Base-by-base conservation (phyloP, 2,888 invertebrate genomes). In the Hylaea fasciaria region DNA sequence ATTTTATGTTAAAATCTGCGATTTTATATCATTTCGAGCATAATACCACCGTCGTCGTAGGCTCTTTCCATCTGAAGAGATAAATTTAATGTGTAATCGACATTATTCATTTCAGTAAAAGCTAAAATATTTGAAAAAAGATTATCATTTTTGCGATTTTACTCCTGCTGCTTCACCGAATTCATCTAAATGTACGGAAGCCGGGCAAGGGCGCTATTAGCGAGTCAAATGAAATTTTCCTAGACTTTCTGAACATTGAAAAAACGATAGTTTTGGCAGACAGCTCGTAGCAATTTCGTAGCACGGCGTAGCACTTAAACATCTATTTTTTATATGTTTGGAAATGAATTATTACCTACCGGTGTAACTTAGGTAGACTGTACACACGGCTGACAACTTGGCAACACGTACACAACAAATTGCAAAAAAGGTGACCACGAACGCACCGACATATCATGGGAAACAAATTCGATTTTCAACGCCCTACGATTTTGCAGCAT, bases 211-310 rank as follows among this genome's bases (percentile, higher is more conserved):
- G 22, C 32, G 22, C 9, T 39, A 60, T 55, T 55, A 56, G 51
- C 29, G 32, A 61, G 41, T 61, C 48, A 52, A 56, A 56, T 61
- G 39, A 48, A 55, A 47, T 55, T 57, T 62, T 44, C 35, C 14
- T 45, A 53, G 53, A 46, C 43, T 58, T 53, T 50, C 14, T 28
- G 16, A 51, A 46, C 13, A 50, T 43, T 28, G 37, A 11, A 60
- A 55, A 55, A 44, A 16, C 32, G 43, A 14, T 14, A 50, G 43
- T 22, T 39, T 13, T 16, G 16, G n/a, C 32, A 46, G 28, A 28
- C 53, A 45, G 13, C 29, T 46, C 32, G 59, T 43, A 50, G 46
- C 39, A 37, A 11, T 0, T 12, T 46, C 44, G 59, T 47, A 50
- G 43, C 16, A 39, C 9, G 0, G 8, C 13, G n/a, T 13, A 35